phyloP scores from a whole-genome alignment of 2,888 invertebrate species.

The Dolomedes plantarius region DNA sequence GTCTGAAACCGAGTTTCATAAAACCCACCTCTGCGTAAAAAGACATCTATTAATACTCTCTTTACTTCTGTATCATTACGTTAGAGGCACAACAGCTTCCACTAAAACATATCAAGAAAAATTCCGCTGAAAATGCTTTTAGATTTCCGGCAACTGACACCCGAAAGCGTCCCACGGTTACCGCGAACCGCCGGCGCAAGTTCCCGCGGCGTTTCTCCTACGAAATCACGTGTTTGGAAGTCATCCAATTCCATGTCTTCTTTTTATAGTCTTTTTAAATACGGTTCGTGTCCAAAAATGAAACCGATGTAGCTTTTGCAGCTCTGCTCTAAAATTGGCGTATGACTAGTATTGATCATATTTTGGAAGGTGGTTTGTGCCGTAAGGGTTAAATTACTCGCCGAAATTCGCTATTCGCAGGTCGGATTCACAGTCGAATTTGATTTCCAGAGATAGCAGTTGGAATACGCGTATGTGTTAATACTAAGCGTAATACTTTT shows the following conservation, averaged over 20 bases:
- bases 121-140: neutral
- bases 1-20: too few species aligned
- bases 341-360: neutral
- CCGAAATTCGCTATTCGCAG: too few species aligned
- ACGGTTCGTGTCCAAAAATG: neutral
- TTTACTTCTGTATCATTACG: neutral
- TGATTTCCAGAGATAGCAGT: too few species aligned
- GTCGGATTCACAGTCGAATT: too few species aligned
- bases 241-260: neutral
- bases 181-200: neutral
- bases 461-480: too few species aligned
- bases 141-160: slow-evolving; percentile 14
- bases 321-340: neutral
- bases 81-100: neutral
- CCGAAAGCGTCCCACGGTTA: neutral
- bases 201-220: neutral
- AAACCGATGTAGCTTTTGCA: slow-evolving; percentile 1
- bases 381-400: too few species aligned
- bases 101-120: neutral
- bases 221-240: slow-evolving; percentile 6
- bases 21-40: too few species aligned
- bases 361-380: too few species aligned
- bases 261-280: slow-evolving; percentile 6
- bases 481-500: too few species aligned
- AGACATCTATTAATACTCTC: neutral